A percentile compares a stretch with the other conserved stretches of the same genome.
Evolutionary conservation across 1,140 invertebrate species (phyloP).

Genomic region (Drosophila setifemur): DNA sequence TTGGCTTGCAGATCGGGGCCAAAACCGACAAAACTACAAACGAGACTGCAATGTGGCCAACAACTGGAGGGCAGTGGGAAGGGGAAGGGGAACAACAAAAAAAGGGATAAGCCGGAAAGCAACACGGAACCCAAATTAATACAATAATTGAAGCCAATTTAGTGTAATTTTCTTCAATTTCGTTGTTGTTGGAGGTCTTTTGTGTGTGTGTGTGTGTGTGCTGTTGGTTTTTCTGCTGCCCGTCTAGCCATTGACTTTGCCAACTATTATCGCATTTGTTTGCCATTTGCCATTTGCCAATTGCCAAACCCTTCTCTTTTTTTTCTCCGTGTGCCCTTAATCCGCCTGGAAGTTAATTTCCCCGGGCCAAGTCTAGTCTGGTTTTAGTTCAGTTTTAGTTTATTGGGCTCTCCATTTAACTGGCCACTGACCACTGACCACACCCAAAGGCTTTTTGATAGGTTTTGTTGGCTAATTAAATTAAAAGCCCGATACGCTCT

Average conservation of each 20-base stretch:
- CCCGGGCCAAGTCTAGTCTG: constrained; percentile 21
- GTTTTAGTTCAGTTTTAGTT: constrained; percentile 17
- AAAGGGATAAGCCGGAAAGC: constrained; percentile 82
- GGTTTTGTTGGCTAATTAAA: constrained; percentile 44
- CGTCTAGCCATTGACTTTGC: constrained; percentile 73
- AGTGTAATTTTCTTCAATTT: constrained; percentile 78
- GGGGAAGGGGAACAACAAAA: constrained; percentile 26
- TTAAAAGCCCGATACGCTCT: constrained; percentile 33
- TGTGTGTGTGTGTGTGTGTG: constrained; percentile 24
- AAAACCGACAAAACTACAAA: constrained; percentile 15
- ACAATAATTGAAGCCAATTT: constrained; percentile 82
- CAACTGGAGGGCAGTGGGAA: too few species aligned
- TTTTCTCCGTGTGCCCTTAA: constrained; percentile 30
- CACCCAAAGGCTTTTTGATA: constrained; percentile 53
- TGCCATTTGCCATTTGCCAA: constrained; percentile 72
- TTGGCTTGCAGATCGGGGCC: constrained; percentile 43
- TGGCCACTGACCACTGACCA: constrained; percentile 18
- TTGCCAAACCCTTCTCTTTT: constrained; percentile 38
- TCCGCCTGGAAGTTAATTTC: constrained; percentile 56
- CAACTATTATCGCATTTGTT: constrained; percentile 80
- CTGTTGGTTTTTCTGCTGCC: constrained; percentile 32
- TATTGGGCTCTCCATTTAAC: constrained; percentile 47
- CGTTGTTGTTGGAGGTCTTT: constrained; percentile 45
- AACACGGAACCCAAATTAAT: constrained; percentile 82
- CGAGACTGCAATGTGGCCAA: constrained; percentile 33